These are phyloP conservation scores for Drosophila imparisetae DNA, from an alignment of 2,888 invertebrate genomes.

Conservation along the genomic window DNA sequence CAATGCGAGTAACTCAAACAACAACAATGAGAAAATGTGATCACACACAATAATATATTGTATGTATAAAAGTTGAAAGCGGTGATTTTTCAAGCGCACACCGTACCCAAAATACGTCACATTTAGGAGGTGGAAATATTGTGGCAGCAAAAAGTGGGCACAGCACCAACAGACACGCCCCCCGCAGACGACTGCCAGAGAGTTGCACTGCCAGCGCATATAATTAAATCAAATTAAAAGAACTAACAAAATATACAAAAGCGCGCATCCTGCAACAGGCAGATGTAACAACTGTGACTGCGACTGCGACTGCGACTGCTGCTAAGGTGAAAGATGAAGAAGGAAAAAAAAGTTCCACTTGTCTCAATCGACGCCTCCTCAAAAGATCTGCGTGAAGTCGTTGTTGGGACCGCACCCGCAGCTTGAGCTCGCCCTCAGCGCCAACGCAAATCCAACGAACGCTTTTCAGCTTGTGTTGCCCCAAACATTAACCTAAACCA, in stretches of 20 bases:
- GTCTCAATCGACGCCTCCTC: constrained; percentile 72
- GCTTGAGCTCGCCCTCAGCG: constrained; percentile 74
- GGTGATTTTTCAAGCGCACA: constrained; percentile 67
- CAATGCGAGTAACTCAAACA: constrained; percentile 37
- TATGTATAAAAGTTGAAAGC: constrained; percentile 60
- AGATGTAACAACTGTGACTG: constrained; percentile 8
- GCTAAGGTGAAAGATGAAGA: constrained; percentile 31
- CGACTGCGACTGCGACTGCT: constrained; percentile 8
- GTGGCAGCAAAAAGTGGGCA: constrained; percentile 72
- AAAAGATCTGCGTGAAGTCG: constrained; percentile 57
- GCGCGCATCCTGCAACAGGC: constrained; percentile 44
- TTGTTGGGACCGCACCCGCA: constrained; percentile 65
- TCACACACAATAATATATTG: constrained; percentile 56
- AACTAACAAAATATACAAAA: constrained; percentile 56
- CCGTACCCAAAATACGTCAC: constrained; percentile 74
- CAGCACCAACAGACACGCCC: constrained; percentile 62
- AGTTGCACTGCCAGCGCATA: constrained; percentile 54
- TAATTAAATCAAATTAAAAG: constrained; percentile 77
- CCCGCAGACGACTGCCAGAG: constrained; percentile 22
- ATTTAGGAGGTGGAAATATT: constrained; percentile 75
- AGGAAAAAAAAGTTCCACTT: constrained; percentile 65
- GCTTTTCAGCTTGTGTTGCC: constrained; percentile 14
- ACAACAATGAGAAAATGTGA: constrained; percentile 40
- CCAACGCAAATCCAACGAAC: constrained; percentile 70
- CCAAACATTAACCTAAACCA: background rate